phyloP scores from a whole-genome alignment of 2,113 vertebrate species.

The Micromys minutus region DNA sequence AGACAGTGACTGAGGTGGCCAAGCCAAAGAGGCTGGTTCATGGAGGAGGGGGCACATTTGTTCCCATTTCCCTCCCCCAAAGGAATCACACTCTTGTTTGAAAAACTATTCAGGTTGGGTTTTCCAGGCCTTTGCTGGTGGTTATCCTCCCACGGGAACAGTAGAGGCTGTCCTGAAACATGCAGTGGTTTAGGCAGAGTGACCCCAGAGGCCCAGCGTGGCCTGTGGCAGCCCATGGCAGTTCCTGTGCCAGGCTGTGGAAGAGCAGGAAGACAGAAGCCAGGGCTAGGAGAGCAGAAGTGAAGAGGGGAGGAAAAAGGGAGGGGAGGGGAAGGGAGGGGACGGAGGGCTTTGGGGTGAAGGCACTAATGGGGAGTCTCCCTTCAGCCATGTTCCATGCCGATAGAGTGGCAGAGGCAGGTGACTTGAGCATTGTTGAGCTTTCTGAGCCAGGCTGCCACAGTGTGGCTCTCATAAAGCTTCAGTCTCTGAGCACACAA shows the following conservation, averaged over 20 bases:
- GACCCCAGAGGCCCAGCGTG: slow-evolving; percentile 45
- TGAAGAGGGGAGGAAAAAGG: background rate
- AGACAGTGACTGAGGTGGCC: slow-evolving; percentile 75
- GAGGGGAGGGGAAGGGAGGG: too few relatives aligned
- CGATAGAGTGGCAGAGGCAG: background rate
- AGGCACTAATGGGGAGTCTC: background rate
- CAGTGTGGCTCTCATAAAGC: background rate
- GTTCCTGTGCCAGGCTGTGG: background rate
- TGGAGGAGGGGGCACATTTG: slow-evolving; percentile 46
- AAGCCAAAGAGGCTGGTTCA: slow-evolving; percentile 75
- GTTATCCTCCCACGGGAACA: slow-evolving; percentile 77
- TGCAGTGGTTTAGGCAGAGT: slow-evolving; percentile 62
- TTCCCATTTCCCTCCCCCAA: slow-evolving; percentile 23
- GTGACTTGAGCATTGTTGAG: accelerated
- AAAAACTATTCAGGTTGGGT: slow-evolving; percentile 75
- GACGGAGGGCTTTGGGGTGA: background rate
- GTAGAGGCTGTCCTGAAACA: slow-evolving; percentile 72
- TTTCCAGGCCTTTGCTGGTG: slow-evolving; percentile 71
- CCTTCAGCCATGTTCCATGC: accelerated
- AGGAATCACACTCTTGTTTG: slow-evolving; percentile 79
- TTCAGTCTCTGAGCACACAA: background rate
- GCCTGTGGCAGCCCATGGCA: background rate
- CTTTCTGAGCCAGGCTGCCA: background rate
- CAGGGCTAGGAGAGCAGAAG: accelerated
- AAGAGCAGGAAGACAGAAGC: background rate